phyloP scores from a whole-genome alignment of 1,140 invertebrate genomes.

The Lutraria rhynchaena region DNA sequence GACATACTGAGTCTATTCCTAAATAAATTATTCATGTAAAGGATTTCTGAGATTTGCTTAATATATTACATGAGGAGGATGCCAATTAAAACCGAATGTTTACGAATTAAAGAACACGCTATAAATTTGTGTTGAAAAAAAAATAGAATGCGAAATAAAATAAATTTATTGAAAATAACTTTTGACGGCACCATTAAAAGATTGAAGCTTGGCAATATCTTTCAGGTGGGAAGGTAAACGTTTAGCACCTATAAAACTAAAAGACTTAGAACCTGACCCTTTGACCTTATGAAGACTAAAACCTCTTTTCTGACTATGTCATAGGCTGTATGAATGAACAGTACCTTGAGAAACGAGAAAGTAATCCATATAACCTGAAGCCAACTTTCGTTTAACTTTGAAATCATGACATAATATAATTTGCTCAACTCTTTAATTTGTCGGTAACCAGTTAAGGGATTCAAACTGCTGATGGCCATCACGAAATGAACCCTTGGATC shows the following conservation, averaged over 20 bases:
- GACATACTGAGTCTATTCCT: no score
- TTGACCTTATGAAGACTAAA: conserved; percentile 35
- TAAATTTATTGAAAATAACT: no score
- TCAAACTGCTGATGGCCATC: no score
- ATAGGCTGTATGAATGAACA: conserved; percentile 16
- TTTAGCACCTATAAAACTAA: not conserved
- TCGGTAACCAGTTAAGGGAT: conserved; percentile 28
- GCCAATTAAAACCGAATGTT: no score
- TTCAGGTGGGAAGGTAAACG: not conserved
- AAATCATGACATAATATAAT: conserved; percentile 33
- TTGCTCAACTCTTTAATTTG: conserved; percentile 1
- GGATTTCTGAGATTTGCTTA: no score
- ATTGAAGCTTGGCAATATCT: conserved; percentile 9
- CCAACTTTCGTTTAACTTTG: not conserved
- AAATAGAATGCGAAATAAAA: no score
- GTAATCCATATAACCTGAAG: conserved; percentile 15
- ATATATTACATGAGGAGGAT: no score
- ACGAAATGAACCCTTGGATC: no score
- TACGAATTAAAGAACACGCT: no score
- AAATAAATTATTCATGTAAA: no score
- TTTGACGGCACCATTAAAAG: conserved; percentile 7
- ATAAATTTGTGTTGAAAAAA: no score
- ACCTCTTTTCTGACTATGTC: conserved; percentile 8
- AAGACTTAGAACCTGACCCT: conserved; percentile 38
- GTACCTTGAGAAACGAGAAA: conserved; percentile 6